Base-by-base conservation (phyloP, 2,113 vertebrate species). In the Merops nubicus region DNA sequence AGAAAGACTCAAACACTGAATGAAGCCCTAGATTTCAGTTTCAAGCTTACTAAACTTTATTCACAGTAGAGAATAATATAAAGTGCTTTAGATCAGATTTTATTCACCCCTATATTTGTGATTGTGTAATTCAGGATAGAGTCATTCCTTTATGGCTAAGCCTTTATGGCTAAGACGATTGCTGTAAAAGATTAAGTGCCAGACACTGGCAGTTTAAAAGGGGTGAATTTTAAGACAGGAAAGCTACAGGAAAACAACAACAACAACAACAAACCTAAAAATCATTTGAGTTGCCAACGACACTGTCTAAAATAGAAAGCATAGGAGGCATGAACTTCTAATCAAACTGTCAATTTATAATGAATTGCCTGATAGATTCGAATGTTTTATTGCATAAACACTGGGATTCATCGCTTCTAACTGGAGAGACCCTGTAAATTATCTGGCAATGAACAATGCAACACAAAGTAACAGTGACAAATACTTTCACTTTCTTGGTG, bases 1-100 rank as follows among this genome's bases (percentile, higher is more conserved):
- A 80, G 59, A 72, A 91, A 77, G 28, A 93, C 18, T 38, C 75
- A 77, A 86, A 59, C 5, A 16, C 21, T 48, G 36, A 50, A 23
- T 51, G 23, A 91, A 33, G 40, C 29, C 42, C 15, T 62, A 67
- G 40, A 54, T 74, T 93, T 69, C 19, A 33, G 31, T 85, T 96
- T 86, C 82, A 86, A 70, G 81, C 38, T 70, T 84, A 51, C 74
- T 94, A 70, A 93, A 64, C 21, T 89, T 74, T 38, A 70, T 63
- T 95, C 68, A 45, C 34, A 60, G 23, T 22, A 20, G 4, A 85
- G 63, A 70, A 33, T 86, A 67, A 74, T 88, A 83, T 51, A 73
- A 48, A 6, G 15, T 78, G 43, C 80, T 65, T 11, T 57, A 77
- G 45, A 86, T 74, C 6, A 84, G 23, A 12, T 68, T 64, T 50